Evolutionary conservation across 2,797 vertebrate species (phyloP).

Genomic region (Micromesistius poutassou): DNA sequence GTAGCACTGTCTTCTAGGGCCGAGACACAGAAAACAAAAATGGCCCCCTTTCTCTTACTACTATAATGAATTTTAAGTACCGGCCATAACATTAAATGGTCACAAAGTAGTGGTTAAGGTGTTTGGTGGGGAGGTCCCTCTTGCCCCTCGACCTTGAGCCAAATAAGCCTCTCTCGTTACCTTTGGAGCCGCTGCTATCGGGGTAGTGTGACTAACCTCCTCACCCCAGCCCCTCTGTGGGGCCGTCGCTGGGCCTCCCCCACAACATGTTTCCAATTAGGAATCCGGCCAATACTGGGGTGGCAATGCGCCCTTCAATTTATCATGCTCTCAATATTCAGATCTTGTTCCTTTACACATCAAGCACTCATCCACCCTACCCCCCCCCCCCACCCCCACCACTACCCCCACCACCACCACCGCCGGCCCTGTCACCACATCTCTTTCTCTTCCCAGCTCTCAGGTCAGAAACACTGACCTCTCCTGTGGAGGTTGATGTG

Average conservation of each 20-base stretch:
- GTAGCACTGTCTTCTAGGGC: background rate
- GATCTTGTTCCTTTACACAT: slow-evolving; percentile 81
- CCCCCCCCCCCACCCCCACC: no score
- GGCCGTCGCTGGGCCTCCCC: slow-evolving; percentile 35
- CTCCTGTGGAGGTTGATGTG: slow-evolving; percentile 41
- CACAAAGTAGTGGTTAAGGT: background rate
- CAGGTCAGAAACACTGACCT: slow-evolving; percentile 81
- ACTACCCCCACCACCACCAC: no score
- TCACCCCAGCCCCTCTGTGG: slow-evolving; percentile 14
- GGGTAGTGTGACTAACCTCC: slow-evolving; percentile 49
- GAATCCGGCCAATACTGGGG: slow-evolving; percentile 74
- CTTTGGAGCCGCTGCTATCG: slow-evolving; percentile 38
- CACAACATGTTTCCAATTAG: slow-evolving; percentile 88
- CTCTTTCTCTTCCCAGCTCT: slow-evolving; percentile 67
- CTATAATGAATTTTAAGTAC: background rate
- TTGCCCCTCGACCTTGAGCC: background rate
- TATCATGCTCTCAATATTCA: slow-evolving; percentile 78
- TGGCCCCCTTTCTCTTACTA: background rate
- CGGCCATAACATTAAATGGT: slow-evolving; percentile 5
- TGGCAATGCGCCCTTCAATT: slow-evolving; percentile 73
- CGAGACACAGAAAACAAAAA: background rate
- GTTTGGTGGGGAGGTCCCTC: background rate
- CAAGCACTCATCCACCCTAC: slow-evolving; percentile 77
- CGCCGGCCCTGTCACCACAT: no score
- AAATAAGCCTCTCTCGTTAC: slow-evolving; percentile 24